These are phyloP conservation scores for Schizothorax lantsangensis DNA, from an alignment of 2,797 vertebrate genomes.

Conservation along the genomic window DNA sequence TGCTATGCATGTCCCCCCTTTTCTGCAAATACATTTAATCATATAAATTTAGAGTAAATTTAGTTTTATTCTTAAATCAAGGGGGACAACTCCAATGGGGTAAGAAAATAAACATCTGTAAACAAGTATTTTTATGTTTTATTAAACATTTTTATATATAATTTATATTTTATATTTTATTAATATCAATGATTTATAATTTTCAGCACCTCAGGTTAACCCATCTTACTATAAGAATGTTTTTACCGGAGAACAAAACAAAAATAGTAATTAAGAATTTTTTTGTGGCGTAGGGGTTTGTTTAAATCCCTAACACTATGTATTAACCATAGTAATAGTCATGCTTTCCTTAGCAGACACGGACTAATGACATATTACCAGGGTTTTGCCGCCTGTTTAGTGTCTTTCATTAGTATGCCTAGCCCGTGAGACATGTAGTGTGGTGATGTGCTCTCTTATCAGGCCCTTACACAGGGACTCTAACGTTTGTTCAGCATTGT, in stretches of 20 bases:
- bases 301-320: slow-evolving; percentile 2
- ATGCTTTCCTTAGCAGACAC: slow-evolving; percentile 18
- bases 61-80: neutral
- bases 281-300: neutral
- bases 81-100: no score
- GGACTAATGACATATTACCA: slow-evolving; percentile 7
- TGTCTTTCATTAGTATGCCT: slow-evolving; percentile 60
- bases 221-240: neutral
- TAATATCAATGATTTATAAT: neutral
- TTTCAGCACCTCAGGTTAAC: neutral
- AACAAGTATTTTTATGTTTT: neutral
- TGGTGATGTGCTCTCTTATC: slow-evolving; percentile 59
- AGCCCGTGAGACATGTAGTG: slow-evolving; percentile 37
- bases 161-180: neutral
- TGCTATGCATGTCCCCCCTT: neutral
- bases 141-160: neutral
- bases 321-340: neutral
- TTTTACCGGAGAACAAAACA: neutral
- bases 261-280: neutral
- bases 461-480: slow-evolving; percentile 51
- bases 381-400: slow-evolving; percentile 20
- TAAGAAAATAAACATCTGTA: neutral
- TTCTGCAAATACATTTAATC: neutral
- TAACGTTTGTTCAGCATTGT: slow-evolving; percentile 61
- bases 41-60: neutral